Conservation (phyloP, 2,113 vertebrate species). For the Salvelinus fontinalis region DNA sequence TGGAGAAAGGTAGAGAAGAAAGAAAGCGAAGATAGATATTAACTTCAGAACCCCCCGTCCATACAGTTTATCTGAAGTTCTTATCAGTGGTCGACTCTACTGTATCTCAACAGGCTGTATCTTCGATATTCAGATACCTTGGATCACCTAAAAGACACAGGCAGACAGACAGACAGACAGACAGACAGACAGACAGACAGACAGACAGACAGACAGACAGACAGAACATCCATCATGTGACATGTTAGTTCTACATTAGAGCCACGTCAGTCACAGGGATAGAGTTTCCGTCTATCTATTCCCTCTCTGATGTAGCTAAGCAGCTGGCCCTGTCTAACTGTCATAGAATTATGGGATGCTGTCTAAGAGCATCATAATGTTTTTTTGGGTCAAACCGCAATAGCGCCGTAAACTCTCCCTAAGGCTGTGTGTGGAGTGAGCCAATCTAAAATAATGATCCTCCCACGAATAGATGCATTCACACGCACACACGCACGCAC, state of each 20-base stretch:
- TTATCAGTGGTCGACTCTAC: background rate
- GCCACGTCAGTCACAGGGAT: slow-evolving; percentile 29
- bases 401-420: too few species aligned
- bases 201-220: too few species aligned
- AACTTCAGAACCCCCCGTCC: too few species aligned
- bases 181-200: background rate
- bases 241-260: slow-evolving; percentile 28
- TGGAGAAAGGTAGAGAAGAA: background rate
- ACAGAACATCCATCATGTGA: slow-evolving; percentile 1
- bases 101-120: too few species aligned
- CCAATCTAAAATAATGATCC: too few species aligned
- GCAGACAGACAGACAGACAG: too few species aligned
- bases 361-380: too few species aligned
- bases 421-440: too few species aligned
- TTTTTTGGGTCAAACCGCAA: too few species aligned
- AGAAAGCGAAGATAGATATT: background rate
- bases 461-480: too few species aligned
- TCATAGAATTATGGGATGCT: too few species aligned
- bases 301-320: slow-evolving; percentile 30
- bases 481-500: too few species aligned
- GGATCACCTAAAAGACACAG: background rate
- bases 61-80: background rate
- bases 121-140: background rate
- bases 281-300: slow-evolving; percentile 36
- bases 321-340: slow-evolving; percentile 29